Conservation (phyloP, 2,888 invertebrate species). For the Marronus borbonicus region DNA sequence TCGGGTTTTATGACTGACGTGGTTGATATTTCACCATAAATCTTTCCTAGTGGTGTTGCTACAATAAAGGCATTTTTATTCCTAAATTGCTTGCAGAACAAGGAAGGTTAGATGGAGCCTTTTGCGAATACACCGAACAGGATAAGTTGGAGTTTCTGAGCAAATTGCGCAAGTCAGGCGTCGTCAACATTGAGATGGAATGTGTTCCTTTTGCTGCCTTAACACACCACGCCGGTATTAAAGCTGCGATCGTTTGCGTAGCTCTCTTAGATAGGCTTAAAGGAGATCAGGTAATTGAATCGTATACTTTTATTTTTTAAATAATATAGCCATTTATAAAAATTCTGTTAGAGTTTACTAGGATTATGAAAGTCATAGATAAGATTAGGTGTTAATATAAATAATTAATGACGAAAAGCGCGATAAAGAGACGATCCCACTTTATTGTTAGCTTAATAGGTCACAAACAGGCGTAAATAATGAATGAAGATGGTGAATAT, state of each 20-base stretch:
- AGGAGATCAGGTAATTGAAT: constrained; percentile 89
- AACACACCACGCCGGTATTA: constrained; percentile 93
- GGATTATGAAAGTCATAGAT: too few species aligned
- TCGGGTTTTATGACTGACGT: too few species aligned
- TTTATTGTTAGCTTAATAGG: too few species aligned
- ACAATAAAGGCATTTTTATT: not conserved
- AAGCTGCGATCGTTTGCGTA: constrained; percentile 95
- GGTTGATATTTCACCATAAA: too few species aligned
- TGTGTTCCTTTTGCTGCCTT: constrained; percentile 93
- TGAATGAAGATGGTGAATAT: too few species aligned
- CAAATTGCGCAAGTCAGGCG: constrained; percentile 82
- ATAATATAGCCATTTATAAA: too few species aligned
- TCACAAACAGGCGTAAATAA: too few species aligned
- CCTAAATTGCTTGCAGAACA: constrained; percentile 77
- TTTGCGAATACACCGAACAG: constrained; percentile 92
- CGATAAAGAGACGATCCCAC: too few species aligned
- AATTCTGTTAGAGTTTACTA: not conserved
- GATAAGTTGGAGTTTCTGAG: constrained; percentile 93
- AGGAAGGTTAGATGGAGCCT: constrained; percentile 95
- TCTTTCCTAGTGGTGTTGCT: not conserved
- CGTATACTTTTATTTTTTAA: not conserved
- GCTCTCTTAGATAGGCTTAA: constrained; percentile 92
- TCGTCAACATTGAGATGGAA: constrained; percentile 98
- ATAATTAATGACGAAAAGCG: too few species aligned
- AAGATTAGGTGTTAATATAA: too few species aligned